phyloP scores from a whole-genome alignment of 2,888 invertebrate genomes.

The Ecliptopera silaceata region DNA sequence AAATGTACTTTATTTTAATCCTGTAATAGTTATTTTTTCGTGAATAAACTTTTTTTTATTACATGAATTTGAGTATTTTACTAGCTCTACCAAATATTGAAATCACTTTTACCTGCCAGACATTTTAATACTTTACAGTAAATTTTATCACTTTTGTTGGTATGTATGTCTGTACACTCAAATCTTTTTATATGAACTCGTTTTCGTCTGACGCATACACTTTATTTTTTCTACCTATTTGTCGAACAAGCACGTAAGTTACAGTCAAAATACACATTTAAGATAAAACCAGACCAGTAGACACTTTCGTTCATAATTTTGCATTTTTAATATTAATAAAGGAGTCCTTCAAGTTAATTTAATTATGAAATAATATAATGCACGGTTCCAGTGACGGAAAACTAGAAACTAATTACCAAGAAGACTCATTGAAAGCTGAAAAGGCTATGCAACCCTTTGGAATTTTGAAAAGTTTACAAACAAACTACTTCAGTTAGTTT shows the following conservation, averaged over 20 bases:
- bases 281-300: background rate
- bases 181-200: too few species aligned
- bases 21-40: too few species aligned
- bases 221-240: background rate
- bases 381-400: slow-evolving; percentile 7
- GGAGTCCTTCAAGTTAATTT: slow-evolving; percentile 12
- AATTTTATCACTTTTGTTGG: too few species aligned
- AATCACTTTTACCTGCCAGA: too few species aligned
- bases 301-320: background rate
- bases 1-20: too few species aligned
- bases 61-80: too few species aligned
- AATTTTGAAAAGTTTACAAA: slow-evolving; percentile 17
- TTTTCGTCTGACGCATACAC: too few species aligned
- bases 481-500: slow-evolving; percentile 1
- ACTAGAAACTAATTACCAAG: slow-evolving; percentile 23
- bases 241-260: background rate
- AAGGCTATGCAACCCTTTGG: slow-evolving; percentile 16
- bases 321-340: slow-evolving; percentile 2
- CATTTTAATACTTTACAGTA: too few species aligned
- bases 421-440: slow-evolving; percentile 21
- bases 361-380: slow-evolving; percentile 16
- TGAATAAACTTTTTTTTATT: too few species aligned
- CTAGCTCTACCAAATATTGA: too few species aligned
- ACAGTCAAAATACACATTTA: background rate
- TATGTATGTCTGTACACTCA: too few species aligned